Conservation (phyloP, 37 sponge, comb jelly and placozoan species). For the Dysidea cf. avara region DNA sequence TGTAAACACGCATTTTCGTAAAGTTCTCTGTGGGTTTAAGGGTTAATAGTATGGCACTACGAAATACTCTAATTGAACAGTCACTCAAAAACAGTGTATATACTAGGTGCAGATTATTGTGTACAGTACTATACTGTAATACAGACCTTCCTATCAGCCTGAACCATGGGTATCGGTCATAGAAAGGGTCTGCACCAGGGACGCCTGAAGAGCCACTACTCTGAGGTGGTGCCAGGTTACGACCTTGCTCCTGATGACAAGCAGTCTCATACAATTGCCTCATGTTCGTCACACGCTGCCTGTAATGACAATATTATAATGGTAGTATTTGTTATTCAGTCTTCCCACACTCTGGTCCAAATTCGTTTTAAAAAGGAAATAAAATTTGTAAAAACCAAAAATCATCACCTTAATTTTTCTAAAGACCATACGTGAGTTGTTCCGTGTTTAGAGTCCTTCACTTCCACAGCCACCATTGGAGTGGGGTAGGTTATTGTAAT, state of each 20-base stretch:
- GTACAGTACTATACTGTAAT: no score
- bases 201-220: constrained; percentile 25
- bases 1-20: no score
- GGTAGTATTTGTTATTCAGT: background rate
- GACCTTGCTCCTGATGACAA: constrained; percentile 10
- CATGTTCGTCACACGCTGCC: constrained; percentile 74
- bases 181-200: constrained; percentile 86
- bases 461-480: constrained; percentile 78
- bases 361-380: background rate
- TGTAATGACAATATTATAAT: constrained; percentile 10
- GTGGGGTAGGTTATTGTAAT: background rate
- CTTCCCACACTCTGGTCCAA: background rate
- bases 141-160: constrained; percentile 76
- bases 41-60: no score
- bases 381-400: background rate
- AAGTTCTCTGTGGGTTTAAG: no score
- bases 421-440: constrained; percentile 83
- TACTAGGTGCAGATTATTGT: no score
- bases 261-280: constrained; percentile 54
- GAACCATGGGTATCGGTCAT: constrained; percentile 88
- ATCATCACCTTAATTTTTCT: constrained; percentile 65
- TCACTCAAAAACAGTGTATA: no score
- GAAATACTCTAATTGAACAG: no score
- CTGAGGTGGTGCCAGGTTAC: background rate
- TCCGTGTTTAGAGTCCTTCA: constrained; percentile 75